phyloP scores from a whole-genome alignment of 2,113 vertebrate genomes.

The Petromus typicus region DNA sequence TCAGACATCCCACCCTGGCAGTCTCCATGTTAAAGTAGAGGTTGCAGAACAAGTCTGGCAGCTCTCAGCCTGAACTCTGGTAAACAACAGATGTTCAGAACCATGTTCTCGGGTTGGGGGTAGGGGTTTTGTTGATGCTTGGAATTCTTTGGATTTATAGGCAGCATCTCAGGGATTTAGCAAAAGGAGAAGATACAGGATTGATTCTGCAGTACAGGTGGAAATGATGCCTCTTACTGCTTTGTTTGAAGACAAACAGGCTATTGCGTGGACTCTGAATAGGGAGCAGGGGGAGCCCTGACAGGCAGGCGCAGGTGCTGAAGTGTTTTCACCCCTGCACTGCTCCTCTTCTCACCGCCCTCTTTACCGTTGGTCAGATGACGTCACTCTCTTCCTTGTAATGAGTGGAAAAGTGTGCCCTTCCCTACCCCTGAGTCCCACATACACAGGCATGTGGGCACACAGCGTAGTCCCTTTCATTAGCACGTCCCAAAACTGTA shows the following conservation, averaged over 20 bases:
- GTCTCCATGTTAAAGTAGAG: constrained; percentile 78
- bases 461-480: background rate
- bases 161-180: constrained; percentile 63
- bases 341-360: background rate
- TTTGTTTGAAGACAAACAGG: constrained; percentile 39
- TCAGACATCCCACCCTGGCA: constrained; percentile 85
- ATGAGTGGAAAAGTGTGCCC: background rate
- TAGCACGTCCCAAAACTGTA: background rate
- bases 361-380: background rate
- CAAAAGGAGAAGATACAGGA: constrained; percentile 54
- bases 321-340: background rate
- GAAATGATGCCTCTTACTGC: background rate
- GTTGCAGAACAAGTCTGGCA: constrained; percentile 87
- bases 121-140: constrained; percentile 80
- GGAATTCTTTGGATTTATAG: constrained; percentile 80
- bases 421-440: background rate
- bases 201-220: constrained; percentile 57
- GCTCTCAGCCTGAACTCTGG: constrained; percentile 85
- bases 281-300: background rate
- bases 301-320: background rate
- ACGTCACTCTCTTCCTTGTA: background rate
- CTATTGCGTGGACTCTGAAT: constrained; percentile 14
- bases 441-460: background rate
- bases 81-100: constrained; percentile 91
- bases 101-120: constrained; percentile 80